Conservation (phyloP, 2,113 vertebrate species). For the Pterocles orientalis region DNA sequence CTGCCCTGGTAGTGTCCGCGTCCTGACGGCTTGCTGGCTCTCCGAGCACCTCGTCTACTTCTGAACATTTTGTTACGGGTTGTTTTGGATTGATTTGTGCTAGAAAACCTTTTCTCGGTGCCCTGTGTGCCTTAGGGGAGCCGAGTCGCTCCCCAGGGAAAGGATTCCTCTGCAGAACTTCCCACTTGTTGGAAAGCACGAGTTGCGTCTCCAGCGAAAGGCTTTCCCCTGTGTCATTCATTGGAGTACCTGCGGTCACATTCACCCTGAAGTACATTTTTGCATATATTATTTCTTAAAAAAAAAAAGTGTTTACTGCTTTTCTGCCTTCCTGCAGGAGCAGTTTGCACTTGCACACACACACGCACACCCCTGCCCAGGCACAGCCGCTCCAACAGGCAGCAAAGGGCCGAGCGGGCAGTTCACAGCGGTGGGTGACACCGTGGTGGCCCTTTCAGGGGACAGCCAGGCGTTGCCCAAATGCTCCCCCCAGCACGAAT, state of each 20-base stretch:
- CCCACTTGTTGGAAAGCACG: neutral
- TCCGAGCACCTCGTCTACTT: neutral
- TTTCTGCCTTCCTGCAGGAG: neutral
- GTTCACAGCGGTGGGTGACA: fast-evolving
- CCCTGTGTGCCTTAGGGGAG: neutral
- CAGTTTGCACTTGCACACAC: too few relatives aligned
- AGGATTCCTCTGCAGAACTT: neutral
- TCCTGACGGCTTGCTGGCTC: neutral
- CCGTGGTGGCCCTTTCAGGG: neutral
- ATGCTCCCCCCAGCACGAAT: fast-evolving
- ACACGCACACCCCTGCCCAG: fast-evolving
- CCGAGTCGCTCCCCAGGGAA: neutral
- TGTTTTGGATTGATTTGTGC: neutral
- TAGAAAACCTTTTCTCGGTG: neutral
- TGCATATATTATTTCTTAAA: fast-evolving
- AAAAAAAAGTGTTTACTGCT: neutral
- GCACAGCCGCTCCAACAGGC: neutral
- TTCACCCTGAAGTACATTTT: neutral
- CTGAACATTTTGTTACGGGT: neutral
- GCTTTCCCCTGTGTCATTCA: neutral
- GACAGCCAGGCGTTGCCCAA: too few relatives aligned
- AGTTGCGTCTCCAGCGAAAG: neutral
- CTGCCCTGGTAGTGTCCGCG: fast-evolving
- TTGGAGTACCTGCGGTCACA: neutral
- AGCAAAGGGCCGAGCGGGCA: neutral